phyloP scores from a whole-genome alignment of 2,113 vertebrate species.

The Cynocephalus volans region DNA sequence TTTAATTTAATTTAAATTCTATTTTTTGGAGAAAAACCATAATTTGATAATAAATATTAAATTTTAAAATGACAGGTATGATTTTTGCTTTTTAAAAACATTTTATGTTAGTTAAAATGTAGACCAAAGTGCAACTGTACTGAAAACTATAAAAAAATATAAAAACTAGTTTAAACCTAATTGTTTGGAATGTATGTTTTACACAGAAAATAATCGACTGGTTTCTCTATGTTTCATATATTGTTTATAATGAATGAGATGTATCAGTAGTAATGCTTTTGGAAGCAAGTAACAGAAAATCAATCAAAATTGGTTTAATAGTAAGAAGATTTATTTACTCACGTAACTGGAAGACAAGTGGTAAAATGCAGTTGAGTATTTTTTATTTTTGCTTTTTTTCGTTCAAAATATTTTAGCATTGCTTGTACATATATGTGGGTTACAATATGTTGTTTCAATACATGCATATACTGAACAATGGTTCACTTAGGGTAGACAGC shows the following conservation, averaged over 20 bases:
- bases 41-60: background rate
- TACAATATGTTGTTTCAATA: too few species aligned
- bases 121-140: background rate
- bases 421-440: too few species aligned
- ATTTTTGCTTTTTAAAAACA: background rate
- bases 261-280: background rate
- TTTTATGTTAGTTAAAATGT: background rate
- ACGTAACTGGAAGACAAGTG: background rate
- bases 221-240: background rate
- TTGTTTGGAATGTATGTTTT: slow-evolving; percentile 7
- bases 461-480: too few species aligned
- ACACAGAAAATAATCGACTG: slow-evolving; percentile 5
- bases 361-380: background rate
- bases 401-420: too few species aligned
- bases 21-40: background rate
- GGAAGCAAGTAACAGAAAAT: background rate
- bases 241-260: slow-evolving; percentile 5
- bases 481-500: too few species aligned
- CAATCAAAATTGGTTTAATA: background rate
- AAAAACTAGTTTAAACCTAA: slow-evolving; percentile 6
- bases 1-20: slow-evolving; percentile 54
- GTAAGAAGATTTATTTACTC: background rate
- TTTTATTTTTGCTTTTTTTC: too few species aligned
- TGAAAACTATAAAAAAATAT: slow-evolving; percentile 31
- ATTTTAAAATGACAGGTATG: background rate